Evolutionary conservation across 2,888 invertebrate genomes (phyloP).

Genomic region (Drosophila colorata): DNA sequence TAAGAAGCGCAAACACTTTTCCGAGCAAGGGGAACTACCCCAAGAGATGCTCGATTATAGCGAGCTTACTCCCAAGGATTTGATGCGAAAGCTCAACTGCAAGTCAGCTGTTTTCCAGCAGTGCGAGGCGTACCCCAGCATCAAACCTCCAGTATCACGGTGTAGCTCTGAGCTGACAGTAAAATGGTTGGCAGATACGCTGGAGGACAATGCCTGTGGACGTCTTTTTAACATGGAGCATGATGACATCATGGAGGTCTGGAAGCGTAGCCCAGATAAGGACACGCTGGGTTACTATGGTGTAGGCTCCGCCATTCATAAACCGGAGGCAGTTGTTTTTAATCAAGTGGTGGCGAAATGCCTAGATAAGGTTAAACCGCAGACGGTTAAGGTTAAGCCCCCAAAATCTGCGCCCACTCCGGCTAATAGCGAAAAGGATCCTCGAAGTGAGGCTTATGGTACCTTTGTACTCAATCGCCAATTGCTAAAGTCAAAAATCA

Average conservation of each 20-base stretch:
- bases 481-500: constrained; percentile 20
- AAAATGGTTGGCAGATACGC: constrained; percentile 1
- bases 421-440: background rate
- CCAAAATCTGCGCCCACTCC: background rate
- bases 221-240: constrained; percentile 7
- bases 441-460: background rate
- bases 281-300: constrained; percentile 52
- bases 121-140: constrained; percentile 42
- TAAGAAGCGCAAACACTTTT: background rate
- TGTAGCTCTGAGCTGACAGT: constrained; percentile 30
- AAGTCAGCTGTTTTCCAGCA: background rate
- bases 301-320: background rate
- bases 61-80: constrained; percentile 17
- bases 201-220: constrained; percentile 24
- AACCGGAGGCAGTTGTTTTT: constrained; percentile 19
- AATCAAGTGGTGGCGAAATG: constrained; percentile 6
- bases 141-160: constrained; percentile 29
- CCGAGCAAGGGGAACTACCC: background rate
- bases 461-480: constrained; percentile 31
- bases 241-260: constrained; percentile 43
- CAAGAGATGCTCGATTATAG: constrained; percentile 12
- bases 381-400: background rate
- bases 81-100: constrained; percentile 27
- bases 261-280: constrained; percentile 49
- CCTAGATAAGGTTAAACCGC: constrained; percentile 13